Evolutionary conservation across 2,113 vertebrate genomes (phyloP).

Genomic region (Edolisoma coerulescens): DNA sequence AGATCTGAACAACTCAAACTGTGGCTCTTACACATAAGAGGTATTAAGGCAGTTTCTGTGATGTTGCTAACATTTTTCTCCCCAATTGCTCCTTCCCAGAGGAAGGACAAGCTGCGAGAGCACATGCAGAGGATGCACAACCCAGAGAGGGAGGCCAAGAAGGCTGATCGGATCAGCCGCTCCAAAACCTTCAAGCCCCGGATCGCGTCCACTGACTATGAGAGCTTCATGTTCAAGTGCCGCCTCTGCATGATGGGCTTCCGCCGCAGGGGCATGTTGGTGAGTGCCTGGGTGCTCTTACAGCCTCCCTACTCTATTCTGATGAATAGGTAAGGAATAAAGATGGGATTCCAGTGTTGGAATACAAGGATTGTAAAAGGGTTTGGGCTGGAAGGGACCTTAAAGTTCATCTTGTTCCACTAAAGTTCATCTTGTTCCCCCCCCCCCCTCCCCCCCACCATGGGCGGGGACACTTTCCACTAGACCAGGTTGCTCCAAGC

Average conservation of each 20-base stretch:
- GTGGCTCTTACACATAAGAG: background rate
- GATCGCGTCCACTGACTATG: slow-evolving; percentile 89
- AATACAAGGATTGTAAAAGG: background rate
- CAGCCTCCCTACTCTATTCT: background rate
- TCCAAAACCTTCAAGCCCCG: slow-evolving; percentile 93
- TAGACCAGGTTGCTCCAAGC: background rate
- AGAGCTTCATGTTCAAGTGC: slow-evolving; percentile 98
- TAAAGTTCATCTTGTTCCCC: background rate
- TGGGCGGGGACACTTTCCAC: background rate
- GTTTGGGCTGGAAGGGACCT: background rate
- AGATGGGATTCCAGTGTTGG: background rate
- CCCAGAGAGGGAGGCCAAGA: slow-evolving; percentile 94
- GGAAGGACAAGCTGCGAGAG: slow-evolving; percentile 96
- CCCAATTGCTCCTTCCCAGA: slow-evolving; percentile 61
- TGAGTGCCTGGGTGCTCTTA: slow-evolving; percentile 60
- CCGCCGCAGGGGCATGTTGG: slow-evolving; percentile 95
- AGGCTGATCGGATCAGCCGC: slow-evolving; percentile 89
- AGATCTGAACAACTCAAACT: rapidly evolving
- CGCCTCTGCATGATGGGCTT: slow-evolving; percentile 98
- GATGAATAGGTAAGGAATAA: background rate
- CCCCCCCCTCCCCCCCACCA: background rate
- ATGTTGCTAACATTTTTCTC: background rate
- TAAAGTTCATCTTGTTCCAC: background rate
- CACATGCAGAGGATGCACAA: slow-evolving; percentile 99
- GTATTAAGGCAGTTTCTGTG: background rate